Evolutionary conservation across 2,113 vertebrate genomes (phyloP).

Genomic region (Passer domesticus): DNA sequence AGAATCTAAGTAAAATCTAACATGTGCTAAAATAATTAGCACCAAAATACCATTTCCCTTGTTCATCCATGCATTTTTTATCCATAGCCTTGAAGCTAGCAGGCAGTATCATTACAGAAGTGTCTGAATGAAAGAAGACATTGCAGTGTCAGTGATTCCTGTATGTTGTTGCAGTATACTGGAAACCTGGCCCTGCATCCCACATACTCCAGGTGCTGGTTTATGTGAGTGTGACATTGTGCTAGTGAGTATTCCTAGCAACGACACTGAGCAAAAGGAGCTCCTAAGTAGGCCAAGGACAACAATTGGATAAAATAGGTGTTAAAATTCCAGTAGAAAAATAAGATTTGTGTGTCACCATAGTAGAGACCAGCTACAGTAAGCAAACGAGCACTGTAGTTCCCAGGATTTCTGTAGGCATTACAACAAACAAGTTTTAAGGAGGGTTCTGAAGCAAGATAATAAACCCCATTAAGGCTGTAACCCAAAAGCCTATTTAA

Average conservation of each 20-base stretch:
- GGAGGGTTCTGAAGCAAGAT: neutral
- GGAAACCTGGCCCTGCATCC: neutral
- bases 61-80: neutral
- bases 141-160: neutral
- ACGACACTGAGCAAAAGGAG: accelerated
- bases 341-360: neutral
- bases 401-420: neutral
- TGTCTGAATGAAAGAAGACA: neutral
- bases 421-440: neutral
- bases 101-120: neutral
- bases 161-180: neutral
- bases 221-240: neutral
- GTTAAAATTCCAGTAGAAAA: neutral
- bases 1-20: neutral
- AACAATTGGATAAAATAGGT: neutral
- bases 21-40: neutral
- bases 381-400: neutral
- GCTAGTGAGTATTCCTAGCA: neutral
- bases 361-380: neutral
- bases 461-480: neutral
- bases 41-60: neutral
- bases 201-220: neutral
- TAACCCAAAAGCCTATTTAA: neutral
- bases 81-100: neutral
- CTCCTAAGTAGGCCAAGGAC: neutral